Conservation (phyloP, 2,113 vertebrate species). For the Suncus etruscus region DNA sequence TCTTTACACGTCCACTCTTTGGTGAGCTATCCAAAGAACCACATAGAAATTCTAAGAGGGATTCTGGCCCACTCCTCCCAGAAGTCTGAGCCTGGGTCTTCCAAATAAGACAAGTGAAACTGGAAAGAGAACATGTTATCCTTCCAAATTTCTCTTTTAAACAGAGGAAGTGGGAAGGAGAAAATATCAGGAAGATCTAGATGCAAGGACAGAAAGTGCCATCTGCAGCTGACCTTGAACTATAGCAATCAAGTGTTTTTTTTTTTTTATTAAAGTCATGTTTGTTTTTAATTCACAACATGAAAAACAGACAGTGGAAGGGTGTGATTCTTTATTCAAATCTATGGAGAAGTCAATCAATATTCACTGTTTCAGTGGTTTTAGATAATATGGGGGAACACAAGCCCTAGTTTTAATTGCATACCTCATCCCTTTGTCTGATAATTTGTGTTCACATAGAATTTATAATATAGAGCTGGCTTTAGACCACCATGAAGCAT, state of each 20-base stretch:
- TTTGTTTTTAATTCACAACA: neutral
- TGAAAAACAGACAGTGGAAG: neutral
- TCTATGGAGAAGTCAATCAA: neutral
- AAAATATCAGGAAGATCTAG: neutral
- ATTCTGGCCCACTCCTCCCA: neutral
- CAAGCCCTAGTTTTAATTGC: neutral
- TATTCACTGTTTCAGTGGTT: too few species aligned
- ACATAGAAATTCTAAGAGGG: neutral
- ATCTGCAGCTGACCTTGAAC: constrained; percentile 12
- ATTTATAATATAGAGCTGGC: neutral
- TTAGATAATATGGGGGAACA: too few species aligned
- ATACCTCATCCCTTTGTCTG: neutral
- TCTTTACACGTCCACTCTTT: neutral
- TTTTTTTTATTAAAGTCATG: neutral
- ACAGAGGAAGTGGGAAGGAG: neutral
- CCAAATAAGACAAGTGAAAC: neutral
- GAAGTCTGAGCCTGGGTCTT: neutral
- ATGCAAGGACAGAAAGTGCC: neutral
- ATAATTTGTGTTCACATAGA: neutral
- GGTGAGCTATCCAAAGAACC: neutral
- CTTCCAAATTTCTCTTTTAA: neutral
- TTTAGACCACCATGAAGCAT: neutral
- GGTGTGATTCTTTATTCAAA: neutral
- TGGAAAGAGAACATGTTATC: neutral
- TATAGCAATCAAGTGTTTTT: neutral